These are phyloP conservation scores for Hippocampus barbouri DNA, from an alignment of 2,113 vertebrate genomes.

Conservation along the genomic window DNA sequence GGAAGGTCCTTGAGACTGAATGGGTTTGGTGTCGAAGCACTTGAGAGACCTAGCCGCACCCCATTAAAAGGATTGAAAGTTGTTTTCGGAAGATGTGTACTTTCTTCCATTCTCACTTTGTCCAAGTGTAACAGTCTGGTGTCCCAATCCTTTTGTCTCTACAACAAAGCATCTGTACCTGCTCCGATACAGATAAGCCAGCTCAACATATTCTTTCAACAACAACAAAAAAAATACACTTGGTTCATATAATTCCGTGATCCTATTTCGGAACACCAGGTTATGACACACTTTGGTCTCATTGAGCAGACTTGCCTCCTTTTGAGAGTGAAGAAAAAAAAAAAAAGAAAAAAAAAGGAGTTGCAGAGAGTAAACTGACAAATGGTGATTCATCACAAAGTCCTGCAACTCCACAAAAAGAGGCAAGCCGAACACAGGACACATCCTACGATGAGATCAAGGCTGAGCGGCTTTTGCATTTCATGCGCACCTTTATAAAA, in stretches of 20 bases:
- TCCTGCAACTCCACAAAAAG: conserved; percentile 24
- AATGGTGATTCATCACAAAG: background rate
- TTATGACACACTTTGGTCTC: conserved; percentile 23
- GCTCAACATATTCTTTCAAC: conserved; percentile 30
- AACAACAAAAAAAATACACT: background rate
- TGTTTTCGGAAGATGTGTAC: background rate
- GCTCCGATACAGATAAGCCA: conserved; percentile 28
- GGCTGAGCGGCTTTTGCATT: conserved; percentile 36
- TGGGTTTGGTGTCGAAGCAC: background rate
- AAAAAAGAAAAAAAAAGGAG: background rate
- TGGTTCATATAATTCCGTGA: conserved; percentile 17
- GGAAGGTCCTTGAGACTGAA: background rate
- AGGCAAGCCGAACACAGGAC: conserved; percentile 11
- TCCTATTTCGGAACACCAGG: conserved; percentile 7
- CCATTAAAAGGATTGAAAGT: background rate
- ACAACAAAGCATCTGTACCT: background rate
- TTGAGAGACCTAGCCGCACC: background rate
- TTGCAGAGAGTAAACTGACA: conserved; percentile 1
- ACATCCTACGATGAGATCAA: conserved; percentile 22
- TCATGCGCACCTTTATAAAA: conserved; percentile 23
- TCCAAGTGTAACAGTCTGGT: background rate
- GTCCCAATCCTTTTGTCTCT: background rate
- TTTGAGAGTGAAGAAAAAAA: background rate
- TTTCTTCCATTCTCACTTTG: background rate
- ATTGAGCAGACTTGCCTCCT: background rate